A percentile compares a stretch with the other conserved stretches of the same genome.
phyloP scores from a whole-genome alignment of 2,113 vertebrate species.

The Microcebus ravelobensis region DNA sequence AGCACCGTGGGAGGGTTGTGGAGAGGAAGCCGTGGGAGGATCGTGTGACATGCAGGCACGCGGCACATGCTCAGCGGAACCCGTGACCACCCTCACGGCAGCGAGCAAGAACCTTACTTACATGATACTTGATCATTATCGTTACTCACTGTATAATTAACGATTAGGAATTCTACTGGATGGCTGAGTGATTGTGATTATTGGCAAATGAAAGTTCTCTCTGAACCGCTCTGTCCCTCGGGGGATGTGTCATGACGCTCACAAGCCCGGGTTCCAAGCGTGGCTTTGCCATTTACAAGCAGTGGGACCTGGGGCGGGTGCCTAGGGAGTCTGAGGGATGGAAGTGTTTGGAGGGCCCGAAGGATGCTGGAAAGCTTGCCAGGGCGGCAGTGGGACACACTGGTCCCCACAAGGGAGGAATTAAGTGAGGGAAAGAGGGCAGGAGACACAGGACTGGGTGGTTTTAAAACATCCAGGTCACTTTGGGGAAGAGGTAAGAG shows the following conservation, averaged over 20 bases:
- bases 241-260: neutral
- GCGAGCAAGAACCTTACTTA: neutral
- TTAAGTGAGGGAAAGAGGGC: fast-evolving
- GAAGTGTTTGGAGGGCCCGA: fast-evolving
- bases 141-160: neutral
- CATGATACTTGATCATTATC: neutral
- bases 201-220: neutral
- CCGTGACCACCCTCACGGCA: no score
- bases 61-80: neutral
- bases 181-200: neutral
- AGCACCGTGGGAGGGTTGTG: fast-evolving
- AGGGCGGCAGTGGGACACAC: fast-evolving
- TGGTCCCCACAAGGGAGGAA: neutral
- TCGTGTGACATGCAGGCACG: fast-evolving
- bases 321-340: neutral
- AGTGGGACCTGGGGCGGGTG: fast-evolving
- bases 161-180: neutral
- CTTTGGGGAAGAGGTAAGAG: neutral
- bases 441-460: neutral
- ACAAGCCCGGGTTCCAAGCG: neutral
- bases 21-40: fast-evolving
- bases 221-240: neutral
- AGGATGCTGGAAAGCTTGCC: no score
- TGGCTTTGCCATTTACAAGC: neutral
- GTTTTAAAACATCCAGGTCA: neutral